A percentile compares a stretch with the other conserved stretches of the same genome.
Conservation (phyloP, 2,888 invertebrate species). For the Stenurella melanura region DNA sequence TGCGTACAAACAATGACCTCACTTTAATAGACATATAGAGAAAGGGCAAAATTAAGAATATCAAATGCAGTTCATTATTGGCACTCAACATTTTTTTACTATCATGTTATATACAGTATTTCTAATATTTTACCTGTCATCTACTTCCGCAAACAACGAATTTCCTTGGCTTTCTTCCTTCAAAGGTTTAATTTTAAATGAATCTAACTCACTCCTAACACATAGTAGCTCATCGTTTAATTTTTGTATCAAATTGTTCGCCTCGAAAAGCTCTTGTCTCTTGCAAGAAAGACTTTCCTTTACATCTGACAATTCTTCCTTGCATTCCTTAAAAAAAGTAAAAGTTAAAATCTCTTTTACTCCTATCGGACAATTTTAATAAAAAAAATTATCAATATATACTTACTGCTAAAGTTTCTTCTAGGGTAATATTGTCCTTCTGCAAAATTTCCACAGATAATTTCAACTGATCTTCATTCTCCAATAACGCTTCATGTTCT, state of each 20-base stretch:
- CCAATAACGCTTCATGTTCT: slow-evolving; percentile 42
- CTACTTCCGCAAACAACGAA: slow-evolving; percentile 70
- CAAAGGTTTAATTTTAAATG: slow-evolving; percentile 62
- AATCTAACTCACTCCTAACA: slow-evolving; percentile 63
- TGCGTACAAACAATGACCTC: no score
- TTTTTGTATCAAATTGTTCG: slow-evolving; percentile 58
- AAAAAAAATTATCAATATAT: not conserved
- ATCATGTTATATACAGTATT: no score
- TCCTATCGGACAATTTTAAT: no score
- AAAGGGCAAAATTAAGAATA: no score
- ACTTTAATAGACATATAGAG: no score
- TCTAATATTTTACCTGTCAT: slow-evolving; percentile 63
- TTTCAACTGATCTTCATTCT: slow-evolving; percentile 51
- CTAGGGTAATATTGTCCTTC: slow-evolving; percentile 32
- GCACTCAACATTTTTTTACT: not conserved
- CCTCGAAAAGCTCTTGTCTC: slow-evolving; percentile 61
- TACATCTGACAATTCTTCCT: slow-evolving; percentile 55
- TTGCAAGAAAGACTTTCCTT: slow-evolving; percentile 59
- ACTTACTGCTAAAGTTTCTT: slow-evolving; percentile 32
- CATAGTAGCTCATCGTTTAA: slow-evolving; percentile 64
- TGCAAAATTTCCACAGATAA: slow-evolving; percentile 47
- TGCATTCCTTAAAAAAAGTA: slow-evolving; percentile 50
- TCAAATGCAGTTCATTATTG: not conserved
- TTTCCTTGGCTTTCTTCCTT: slow-evolving; percentile 66
- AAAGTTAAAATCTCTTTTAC: no score